Conservation (phyloP, 2,888 invertebrate species). For the Exephanes ischioxanthus region DNA sequence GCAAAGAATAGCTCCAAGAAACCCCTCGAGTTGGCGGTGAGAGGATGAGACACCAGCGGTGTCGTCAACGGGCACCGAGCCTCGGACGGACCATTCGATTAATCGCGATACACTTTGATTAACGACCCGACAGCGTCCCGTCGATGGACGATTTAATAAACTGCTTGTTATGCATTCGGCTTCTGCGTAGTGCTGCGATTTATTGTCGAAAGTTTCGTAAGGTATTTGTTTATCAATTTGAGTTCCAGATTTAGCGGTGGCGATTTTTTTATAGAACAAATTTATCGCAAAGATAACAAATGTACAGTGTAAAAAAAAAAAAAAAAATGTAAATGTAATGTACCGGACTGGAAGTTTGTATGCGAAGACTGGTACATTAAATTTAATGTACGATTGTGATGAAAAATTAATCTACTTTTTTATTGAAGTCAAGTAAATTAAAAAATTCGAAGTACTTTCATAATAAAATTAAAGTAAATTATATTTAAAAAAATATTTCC, state of each 20-base stretch:
- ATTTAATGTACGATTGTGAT: no score
- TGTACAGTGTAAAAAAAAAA: no score
- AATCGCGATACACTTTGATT: slow-evolving; percentile 47
- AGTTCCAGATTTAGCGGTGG: not conserved
- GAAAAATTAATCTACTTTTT: no score
- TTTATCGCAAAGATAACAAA: not conserved
- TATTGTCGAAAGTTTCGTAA: slow-evolving; percentile 32
- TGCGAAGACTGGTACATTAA: no score
- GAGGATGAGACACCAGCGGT: slow-evolving; percentile 22
- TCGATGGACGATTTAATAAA: slow-evolving; percentile 55
- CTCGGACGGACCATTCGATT: slow-evolving; percentile 46
- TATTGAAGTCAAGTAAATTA: no score
- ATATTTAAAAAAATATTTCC: no score
- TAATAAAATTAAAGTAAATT: no score
- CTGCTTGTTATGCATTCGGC: slow-evolving; percentile 3
- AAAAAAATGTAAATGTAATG: no score
- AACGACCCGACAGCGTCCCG: slow-evolving; percentile 37
- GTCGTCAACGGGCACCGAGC: slow-evolving; percentile 15
- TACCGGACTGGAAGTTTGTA: no score
- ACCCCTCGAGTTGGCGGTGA: slow-evolving; percentile 18
- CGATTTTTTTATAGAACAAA: not conserved
- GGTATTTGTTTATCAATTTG: slow-evolving; percentile 14
- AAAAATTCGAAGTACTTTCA: no score
- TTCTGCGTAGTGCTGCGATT: slow-evolving; percentile 8
- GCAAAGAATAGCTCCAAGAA: slow-evolving; percentile 17